Conservation (phyloP, 1,140 invertebrate species). For the Nautilus pompilius region DNA sequence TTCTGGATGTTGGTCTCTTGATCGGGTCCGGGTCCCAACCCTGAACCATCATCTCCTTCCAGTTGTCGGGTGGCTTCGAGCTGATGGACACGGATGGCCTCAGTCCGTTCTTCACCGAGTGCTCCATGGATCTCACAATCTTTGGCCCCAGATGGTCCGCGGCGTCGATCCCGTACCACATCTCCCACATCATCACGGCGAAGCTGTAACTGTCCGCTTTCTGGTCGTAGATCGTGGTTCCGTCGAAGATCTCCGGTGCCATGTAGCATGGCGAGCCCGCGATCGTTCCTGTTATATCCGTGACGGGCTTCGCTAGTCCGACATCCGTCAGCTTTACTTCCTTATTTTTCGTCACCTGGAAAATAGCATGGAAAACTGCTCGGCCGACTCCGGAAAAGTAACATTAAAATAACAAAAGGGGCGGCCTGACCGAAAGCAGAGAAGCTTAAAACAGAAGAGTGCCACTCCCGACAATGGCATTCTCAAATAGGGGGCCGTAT, state of each 20-base stretch:
- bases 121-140: slow-evolving; percentile 15
- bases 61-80: slow-evolving; percentile 16
- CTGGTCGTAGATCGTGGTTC: slow-evolving; percentile 18
- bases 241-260: slow-evolving; percentile 34
- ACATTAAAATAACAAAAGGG: too few species aligned
- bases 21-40: slow-evolving; percentile 22
- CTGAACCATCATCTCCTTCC: slow-evolving; percentile 12
- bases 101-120: slow-evolving; percentile 20
- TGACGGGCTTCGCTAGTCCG: slow-evolving; percentile 36
- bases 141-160: slow-evolving; percentile 25
- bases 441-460: too few species aligned
- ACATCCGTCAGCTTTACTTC: slow-evolving; percentile 44
- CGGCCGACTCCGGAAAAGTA: too few species aligned
- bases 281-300: slow-evolving; percentile 31
- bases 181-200: slow-evolving; percentile 42
- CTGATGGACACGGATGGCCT: slow-evolving; percentile 20
- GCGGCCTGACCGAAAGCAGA: too few species aligned
- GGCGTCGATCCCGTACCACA: slow-evolving; percentile 43
- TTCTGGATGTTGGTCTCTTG: too few species aligned
- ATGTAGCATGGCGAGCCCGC: slow-evolving; percentile 42
- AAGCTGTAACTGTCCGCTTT: slow-evolving; percentile 36
- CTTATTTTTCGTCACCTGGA: slow-evolving; percentile 32
- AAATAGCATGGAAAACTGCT: too few species aligned
- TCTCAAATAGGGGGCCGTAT: too few species aligned
- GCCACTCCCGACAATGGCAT: too few species aligned